These are phyloP conservation scores for Triplophysa rosa DNA, from an alignment of 2,113 vertebrate species.

Conservation along the genomic window DNA sequence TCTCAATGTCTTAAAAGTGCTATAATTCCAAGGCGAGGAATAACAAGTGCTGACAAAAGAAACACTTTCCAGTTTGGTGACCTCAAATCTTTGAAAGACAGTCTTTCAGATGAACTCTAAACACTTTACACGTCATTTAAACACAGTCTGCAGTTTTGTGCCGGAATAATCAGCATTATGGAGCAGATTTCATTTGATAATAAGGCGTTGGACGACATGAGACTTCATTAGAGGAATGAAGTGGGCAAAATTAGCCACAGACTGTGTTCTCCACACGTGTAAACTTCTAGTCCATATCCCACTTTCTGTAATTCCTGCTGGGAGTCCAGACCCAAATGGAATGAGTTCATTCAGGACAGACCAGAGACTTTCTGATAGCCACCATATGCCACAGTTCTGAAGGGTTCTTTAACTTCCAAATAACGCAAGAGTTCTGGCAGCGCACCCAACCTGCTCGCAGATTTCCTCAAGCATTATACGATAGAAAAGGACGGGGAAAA, in stretches of 20 bases:
- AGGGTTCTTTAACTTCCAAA: constrained; percentile 77
- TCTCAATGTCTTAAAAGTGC: too few species aligned
- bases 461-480: background rate
- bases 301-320: constrained; percentile 75
- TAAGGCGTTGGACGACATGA: background rate
- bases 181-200: too few species aligned
- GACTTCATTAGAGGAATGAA: background rate
- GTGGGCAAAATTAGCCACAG: constrained; percentile 10
- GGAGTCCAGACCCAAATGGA: constrained; percentile 82
- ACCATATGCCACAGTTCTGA: constrained; percentile 83
- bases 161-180: too few species aligned
- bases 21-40: too few species aligned
- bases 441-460: constrained; percentile 51
- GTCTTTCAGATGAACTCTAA: too few species aligned
- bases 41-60: too few species aligned
- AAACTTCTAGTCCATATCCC: constrained; percentile 70
- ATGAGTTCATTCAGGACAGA: constrained; percentile 79
- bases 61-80: too few species aligned
- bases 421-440: constrained; percentile 70
- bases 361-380: constrained; percentile 75
- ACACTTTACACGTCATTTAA: too few species aligned
- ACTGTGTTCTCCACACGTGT: constrained; percentile 68
- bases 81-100: too few species aligned
- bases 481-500: background rate
- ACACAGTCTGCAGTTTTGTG: too few species aligned